These are phyloP conservation scores for Coleophora deauratella DNA, from an alignment of 2,888 invertebrate species.

Conservation along the genomic window DNA sequence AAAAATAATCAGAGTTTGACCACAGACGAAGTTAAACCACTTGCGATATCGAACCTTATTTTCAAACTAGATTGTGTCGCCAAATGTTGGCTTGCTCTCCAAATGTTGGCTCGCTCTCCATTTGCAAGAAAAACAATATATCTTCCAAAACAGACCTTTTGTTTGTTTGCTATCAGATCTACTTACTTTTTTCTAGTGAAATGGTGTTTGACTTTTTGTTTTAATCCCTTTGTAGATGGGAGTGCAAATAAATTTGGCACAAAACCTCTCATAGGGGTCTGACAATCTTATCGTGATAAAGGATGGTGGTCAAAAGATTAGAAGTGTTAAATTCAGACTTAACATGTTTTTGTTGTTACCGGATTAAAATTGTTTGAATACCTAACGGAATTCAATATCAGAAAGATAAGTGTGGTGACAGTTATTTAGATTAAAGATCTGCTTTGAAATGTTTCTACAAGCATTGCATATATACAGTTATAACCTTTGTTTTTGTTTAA, in stretches of 20 bases:
- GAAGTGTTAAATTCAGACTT: conserved; percentile 41
- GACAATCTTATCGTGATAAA: conserved; percentile 41
- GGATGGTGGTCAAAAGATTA: conserved; percentile 42
- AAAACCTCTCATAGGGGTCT: conserved; percentile 37
- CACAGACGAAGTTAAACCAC: conserved; percentile 23
- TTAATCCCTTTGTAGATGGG: conserved; percentile 34
- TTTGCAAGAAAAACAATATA: conserved; percentile 46
- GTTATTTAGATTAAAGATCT: too few species aligned
- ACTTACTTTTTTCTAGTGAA: conserved; percentile 55
- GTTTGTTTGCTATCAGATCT: conserved; percentile 58
- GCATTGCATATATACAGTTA: too few species aligned
- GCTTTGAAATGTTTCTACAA: too few species aligned
- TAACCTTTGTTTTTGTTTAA: too few species aligned
- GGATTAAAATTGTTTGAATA: conserved; percentile 24
- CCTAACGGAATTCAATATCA: conserved; percentile 8
- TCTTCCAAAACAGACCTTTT: conserved; percentile 51
- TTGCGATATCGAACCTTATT: conserved; percentile 7
- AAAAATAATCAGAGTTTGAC: conserved; percentile 66
- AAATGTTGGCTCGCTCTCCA: too few species aligned
- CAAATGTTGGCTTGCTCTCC: too few species aligned
- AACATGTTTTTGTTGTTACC: conserved; percentile 36
- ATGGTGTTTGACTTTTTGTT: conserved; percentile 59
- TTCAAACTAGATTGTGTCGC: too few species aligned
- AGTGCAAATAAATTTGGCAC: conserved; percentile 61
- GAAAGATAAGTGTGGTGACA: background rate